Conservation (phyloP, 2,797 vertebrate genomes). For the Caiman crocodilus region DNA sequence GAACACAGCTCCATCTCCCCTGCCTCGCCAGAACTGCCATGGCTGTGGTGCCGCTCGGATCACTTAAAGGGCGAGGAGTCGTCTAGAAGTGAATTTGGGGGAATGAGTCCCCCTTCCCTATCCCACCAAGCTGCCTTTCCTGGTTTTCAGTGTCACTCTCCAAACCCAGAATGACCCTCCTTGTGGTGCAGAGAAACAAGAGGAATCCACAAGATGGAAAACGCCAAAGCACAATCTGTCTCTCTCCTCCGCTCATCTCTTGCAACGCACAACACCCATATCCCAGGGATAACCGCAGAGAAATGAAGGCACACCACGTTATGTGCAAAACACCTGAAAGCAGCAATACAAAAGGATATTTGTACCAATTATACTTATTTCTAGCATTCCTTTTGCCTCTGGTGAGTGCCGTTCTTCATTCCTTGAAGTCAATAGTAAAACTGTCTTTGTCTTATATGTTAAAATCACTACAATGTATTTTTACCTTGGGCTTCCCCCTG, state of each 20-base stretch:
- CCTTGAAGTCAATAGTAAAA: neutral
- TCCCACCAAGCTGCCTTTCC: neutral
- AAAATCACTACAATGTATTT: neutral
- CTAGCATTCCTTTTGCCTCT: neutral
- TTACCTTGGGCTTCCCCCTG: neutral
- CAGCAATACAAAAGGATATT: neutral
- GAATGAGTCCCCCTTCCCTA: neutral
- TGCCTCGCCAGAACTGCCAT: neutral
- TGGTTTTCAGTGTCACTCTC: rapidly evolving
- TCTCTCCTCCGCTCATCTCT: neutral
- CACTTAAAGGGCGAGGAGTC: neutral
- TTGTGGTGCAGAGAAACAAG: neutral
- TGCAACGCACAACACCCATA: neutral
- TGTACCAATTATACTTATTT: neutral
- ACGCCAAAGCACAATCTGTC: neutral
- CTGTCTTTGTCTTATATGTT: neutral
- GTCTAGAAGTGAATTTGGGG: neutral
- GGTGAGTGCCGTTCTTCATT: neutral
- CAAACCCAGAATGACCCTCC: rapidly evolving
- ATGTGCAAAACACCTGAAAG: neutral
- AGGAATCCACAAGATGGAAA: neutral
- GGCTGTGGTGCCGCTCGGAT: neutral
- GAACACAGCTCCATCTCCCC: neutral
- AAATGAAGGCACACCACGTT: neutral
- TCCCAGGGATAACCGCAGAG: neutral